Evolutionary conservation across 1,140 invertebrate species (phyloP).

Genomic region (Drosophila ananassae): DNA sequence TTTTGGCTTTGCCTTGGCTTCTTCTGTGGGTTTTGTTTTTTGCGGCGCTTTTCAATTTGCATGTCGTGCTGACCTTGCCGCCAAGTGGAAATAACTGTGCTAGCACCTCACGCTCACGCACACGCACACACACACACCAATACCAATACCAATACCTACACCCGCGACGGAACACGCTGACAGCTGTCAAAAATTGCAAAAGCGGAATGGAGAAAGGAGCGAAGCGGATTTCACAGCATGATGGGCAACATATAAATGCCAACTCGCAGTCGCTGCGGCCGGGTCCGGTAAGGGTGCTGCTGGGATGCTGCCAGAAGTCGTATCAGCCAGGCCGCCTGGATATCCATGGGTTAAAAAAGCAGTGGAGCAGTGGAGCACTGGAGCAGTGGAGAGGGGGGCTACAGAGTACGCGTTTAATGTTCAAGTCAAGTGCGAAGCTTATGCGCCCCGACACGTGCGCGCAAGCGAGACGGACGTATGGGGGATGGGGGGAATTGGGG

Average conservation of each 20-base stretch:
- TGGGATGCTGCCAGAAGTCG: slow-evolving; percentile 32
- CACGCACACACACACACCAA: not conserved
- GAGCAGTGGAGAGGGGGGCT: not conserved
- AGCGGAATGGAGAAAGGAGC: slow-evolving; percentile 18
- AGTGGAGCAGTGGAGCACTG: no score
- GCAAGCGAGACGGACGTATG: slow-evolving; percentile 43
- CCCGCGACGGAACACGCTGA: slow-evolving; percentile 40
- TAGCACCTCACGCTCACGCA: slow-evolving; percentile 16
- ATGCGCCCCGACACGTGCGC: slow-evolving; percentile 59
- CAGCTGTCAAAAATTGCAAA: slow-evolving; percentile 70
- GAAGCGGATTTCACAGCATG: slow-evolving; percentile 44
- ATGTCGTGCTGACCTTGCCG: slow-evolving; percentile 72
- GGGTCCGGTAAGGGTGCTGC: slow-evolving; percentile 39
- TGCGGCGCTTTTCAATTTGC: slow-evolving; percentile 68
- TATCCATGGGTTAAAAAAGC: slow-evolving; percentile 37
- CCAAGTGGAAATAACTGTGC: slow-evolving; percentile 72
- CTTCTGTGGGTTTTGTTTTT: slow-evolving; percentile 41
- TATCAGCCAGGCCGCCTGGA: slow-evolving; percentile 54
- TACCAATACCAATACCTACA: slow-evolving; percentile 7
- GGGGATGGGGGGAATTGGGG: not conserved
- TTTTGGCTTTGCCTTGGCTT: slow-evolving; percentile 16
- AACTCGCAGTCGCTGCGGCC: slow-evolving; percentile 36
- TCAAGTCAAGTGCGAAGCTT: slow-evolving; percentile 76
- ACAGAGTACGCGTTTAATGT: slow-evolving; percentile 65
- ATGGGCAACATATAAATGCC: slow-evolving; percentile 46